Evolutionary conservation across 2,797 vertebrate genomes (phyloP), one percentile per base, ranked within the genome.

Genomic region (Enteromius paludinosus): DNA sequence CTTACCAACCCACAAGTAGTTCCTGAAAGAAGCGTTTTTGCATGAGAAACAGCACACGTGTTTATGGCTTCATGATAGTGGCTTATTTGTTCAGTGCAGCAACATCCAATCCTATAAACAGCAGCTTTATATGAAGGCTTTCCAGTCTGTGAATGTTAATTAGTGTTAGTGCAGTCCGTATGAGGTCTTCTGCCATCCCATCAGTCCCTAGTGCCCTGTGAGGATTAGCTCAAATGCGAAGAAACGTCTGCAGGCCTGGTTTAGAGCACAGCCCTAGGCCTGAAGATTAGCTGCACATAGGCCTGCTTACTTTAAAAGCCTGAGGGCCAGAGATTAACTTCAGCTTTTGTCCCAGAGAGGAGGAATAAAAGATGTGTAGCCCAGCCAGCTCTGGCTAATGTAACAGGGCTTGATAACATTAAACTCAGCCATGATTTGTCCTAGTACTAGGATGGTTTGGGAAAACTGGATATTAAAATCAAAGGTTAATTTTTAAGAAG

Each of bases 191-290:
- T 56, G 43, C 52, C 23, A 23, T 80, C 56, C 33, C 68, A 47
- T 12, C 25, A 41, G 41, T 92, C 90, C 41, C 86, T 81, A 76
- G 89, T 90, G 90, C 35, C 85, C 82, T 69, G 72, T 49, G 87
- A 88, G 86, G 91, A 93, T 92, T 92, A 91, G 84, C 83, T 66
- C 77, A 88, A 87, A 90, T 85, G 86, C 82, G 88, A 90, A 88
- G 87, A 88, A 52, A 20, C 28, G 14, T 61, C 54, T 14, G 25
- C 41, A 49, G 79, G 78, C 78, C 78, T 81, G 38, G n/a, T 81
- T 81, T 56, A 72, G 76, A 18, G 76, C 65, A 30, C 15, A 76
- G 65, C 45, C 23, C 59, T 56, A 62, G 62, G 81, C 45, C 77
- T 70, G 45, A 52, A 73, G 79, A 78, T 82, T 66, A 82, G 68